phyloP scores from a whole-genome alignment of 2,113 vertebrate genomes.

The Oncorhynchus mykiss region DNA sequence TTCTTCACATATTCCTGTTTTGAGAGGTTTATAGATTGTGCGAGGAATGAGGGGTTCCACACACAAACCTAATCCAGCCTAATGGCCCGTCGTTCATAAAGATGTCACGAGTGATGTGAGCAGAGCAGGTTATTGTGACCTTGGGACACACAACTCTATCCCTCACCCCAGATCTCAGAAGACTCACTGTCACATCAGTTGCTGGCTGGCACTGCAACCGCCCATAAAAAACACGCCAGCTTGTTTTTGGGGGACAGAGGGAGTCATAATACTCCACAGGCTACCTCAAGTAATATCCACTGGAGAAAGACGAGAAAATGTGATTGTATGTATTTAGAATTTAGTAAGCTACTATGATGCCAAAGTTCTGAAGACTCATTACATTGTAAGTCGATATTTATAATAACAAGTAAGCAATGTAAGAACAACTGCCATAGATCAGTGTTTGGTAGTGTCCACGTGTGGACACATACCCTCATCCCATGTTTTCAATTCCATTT shows the following conservation, averaged over 20 bases:
- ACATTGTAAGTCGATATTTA: background rate
- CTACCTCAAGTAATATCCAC: slow-evolving; percentile 4
- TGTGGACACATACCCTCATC: slow-evolving; percentile 3
- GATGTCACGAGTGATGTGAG: slow-evolving; percentile 61
- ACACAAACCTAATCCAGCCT: slow-evolving; percentile 62
- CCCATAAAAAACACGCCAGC: background rate
- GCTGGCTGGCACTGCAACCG: slow-evolving; percentile 24
- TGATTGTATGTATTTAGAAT: background rate
- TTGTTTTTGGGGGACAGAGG: background rate
- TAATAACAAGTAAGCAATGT: no score
- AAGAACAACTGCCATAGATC: background rate
- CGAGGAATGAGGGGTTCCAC: slow-evolving; percentile 43
- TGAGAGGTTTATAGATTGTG: background rate
- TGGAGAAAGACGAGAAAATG: background rate
- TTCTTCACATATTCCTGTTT: background rate
- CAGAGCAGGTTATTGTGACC: slow-evolving; percentile 62
- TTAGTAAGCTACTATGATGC: background rate
- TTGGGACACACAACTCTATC: slow-evolving; percentile 67
- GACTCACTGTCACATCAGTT: slow-evolving; percentile 23
- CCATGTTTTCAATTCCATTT: slow-evolving; percentile 22
- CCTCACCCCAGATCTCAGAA: slow-evolving; percentile 41
- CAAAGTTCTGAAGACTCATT: background rate
- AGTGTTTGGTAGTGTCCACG: background rate
- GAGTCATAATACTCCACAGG: background rate
- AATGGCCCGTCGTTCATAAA: slow-evolving; percentile 69